Conservation (phyloP, 2,113 vertebrate species). For the Pipa parva region DNA sequence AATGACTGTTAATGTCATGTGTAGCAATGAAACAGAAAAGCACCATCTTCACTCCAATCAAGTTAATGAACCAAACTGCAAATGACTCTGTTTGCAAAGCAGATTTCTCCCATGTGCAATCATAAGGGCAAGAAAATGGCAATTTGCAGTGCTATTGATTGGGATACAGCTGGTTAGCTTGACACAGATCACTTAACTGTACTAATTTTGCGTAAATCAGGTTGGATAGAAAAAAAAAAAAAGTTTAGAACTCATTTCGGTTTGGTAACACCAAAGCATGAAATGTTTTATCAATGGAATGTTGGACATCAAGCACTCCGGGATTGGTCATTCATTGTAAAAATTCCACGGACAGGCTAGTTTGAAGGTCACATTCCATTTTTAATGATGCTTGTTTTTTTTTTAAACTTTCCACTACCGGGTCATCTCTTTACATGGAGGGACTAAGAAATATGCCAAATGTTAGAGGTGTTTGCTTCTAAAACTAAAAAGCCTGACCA, state of each 20-base stretch:
- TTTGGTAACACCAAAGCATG: no score
- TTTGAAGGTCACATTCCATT: no score
- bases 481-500: no score
- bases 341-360: no score
- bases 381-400: no score
- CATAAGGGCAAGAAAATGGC: constrained; percentile 18
- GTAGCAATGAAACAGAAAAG: constrained; percentile 26
- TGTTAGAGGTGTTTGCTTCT: no score
- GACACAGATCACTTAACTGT: constrained; percentile 31
- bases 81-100: constrained; percentile 30
- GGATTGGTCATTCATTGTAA: no score
- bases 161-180: constrained; percentile 29
- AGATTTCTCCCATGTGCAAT: constrained; percentile 25
- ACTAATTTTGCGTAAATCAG: constrained; percentile 30
- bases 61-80: constrained; percentile 36
- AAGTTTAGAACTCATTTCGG: not conserved
- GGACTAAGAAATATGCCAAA: no score
- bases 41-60: constrained; percentile 32
- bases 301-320: no score
- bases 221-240: constrained; percentile 9
- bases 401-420: no score
- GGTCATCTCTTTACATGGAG: no score
- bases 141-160: constrained; percentile 33
- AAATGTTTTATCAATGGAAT: no score
- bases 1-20: constrained; percentile 7